These are phyloP conservation scores for Echinarachnius parma DNA, from an alignment of 53 echinoderm and acorn worm genomes.

Conservation along the genomic window DNA sequence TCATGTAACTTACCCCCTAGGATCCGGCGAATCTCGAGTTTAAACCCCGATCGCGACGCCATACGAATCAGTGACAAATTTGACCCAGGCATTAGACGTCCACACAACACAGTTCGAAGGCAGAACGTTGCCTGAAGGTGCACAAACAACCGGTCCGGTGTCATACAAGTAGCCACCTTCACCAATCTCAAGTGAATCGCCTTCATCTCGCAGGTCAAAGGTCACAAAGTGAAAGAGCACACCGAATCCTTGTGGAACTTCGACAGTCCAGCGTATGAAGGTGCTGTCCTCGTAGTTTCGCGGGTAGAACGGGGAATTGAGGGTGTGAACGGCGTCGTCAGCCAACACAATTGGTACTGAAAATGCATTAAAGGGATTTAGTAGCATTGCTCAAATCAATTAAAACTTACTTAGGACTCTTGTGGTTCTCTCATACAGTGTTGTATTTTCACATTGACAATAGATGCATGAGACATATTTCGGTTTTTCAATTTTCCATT, in stretches of 20 bases:
- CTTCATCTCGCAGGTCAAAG: constrained; percentile 26
- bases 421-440: no score
- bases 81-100: not conserved
- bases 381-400: no score
- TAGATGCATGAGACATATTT: no score
- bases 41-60: constrained; percentile 20
- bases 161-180: not conserved
- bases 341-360: constrained; percentile 2
- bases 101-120: not conserved
- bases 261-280: constrained; percentile 18
- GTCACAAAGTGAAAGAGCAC: constrained; percentile 10
- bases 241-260: constrained; percentile 4
- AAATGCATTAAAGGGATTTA: not conserved
- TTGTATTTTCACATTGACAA: no score
- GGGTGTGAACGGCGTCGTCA: not conserved
- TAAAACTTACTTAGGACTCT: no score
- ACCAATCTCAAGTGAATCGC: constrained; percentile 4
- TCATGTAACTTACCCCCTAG: no score
- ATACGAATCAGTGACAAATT: not conserved
- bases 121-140: not conserved
- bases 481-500: no score
- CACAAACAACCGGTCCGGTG: not conserved
- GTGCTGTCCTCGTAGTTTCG: constrained; percentile 18
- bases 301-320: constrained; percentile 12
- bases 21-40: constrained; percentile 4